Percentiles rank a stretch among this genome's conserved stretches.
Conservation (phyloP, 1,140 invertebrate genomes). For the Agrilus planipennis region DNA sequence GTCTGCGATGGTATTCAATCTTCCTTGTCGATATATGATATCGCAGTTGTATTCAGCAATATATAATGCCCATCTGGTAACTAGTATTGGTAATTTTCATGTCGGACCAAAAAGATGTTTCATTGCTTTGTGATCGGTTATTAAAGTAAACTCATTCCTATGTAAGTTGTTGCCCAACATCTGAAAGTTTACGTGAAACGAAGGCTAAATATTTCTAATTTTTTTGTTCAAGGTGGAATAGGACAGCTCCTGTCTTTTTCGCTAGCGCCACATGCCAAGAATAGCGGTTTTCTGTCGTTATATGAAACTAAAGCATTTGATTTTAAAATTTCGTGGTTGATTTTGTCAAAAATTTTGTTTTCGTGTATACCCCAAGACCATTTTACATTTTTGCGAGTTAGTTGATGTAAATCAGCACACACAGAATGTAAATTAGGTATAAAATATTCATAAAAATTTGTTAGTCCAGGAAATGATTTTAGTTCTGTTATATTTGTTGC, state of each 20-base stretch:
- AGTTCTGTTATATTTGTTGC: constrained; percentile 6
- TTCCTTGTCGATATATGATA: background rate
- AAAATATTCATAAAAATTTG: background rate
- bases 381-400: background rate
- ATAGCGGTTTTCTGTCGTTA: background rate
- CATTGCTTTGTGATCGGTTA: background rate
- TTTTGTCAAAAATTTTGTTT: background rate
- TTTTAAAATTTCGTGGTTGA: background rate
- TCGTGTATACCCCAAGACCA: background rate
- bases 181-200: background rate
- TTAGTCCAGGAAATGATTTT: constrained; percentile 5
- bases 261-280: background rate
- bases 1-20: background rate
- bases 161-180: background rate
- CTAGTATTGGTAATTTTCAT: background rate
- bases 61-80: background rate
- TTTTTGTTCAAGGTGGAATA: background rate
- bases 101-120: background rate
- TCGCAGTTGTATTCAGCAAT: background rate
- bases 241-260: background rate
- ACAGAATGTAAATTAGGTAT: background rate
- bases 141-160: background rate
- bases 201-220: background rate
- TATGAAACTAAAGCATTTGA: background rate
- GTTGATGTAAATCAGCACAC: background rate